These are phyloP conservation scores for Chunga burmeisteri DNA, from an alignment of 2,113 vertebrate genomes.

Conservation along the genomic window DNA sequence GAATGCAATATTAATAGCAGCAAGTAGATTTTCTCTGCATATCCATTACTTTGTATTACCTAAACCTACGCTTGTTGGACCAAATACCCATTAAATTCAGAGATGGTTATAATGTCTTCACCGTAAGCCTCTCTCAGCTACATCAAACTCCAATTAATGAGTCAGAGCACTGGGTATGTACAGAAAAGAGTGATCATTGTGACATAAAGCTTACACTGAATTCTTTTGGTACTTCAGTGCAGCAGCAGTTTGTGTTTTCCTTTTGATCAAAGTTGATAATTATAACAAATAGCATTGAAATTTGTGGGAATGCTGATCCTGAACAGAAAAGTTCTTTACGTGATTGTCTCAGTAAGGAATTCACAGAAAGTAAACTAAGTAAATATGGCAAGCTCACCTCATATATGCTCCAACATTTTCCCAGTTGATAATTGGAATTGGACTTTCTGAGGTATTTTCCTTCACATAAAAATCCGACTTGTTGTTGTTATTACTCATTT, in stretches of 20 bases:
- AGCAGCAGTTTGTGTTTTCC: neutral
- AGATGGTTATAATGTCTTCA: neutral
- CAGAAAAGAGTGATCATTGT: neutral
- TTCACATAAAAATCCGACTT: neutral
- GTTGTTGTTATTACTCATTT: neutral
- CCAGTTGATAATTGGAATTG: neutral
- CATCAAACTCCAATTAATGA: neutral
- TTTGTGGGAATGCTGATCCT: neutral
- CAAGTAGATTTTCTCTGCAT: neutral
- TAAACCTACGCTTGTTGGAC: neutral
- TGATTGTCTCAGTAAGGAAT: neutral
- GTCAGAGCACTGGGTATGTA: neutral
- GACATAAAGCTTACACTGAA: neutral
- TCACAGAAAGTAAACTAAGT: neutral
- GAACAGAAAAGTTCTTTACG: neutral
- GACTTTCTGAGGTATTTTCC: neutral
- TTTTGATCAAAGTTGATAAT: neutral
- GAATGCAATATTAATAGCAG: neutral
- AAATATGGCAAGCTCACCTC: neutral
- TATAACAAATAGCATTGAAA: neutral
- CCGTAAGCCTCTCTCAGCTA: fast-evolving
- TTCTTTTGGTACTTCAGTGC: neutral
- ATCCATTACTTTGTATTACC: neutral
- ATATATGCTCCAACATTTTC: neutral
- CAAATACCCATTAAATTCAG: neutral